Evolutionary conservation across 2,888 invertebrate species (phyloP).

Genomic region (Pheosia tremula): DNA sequence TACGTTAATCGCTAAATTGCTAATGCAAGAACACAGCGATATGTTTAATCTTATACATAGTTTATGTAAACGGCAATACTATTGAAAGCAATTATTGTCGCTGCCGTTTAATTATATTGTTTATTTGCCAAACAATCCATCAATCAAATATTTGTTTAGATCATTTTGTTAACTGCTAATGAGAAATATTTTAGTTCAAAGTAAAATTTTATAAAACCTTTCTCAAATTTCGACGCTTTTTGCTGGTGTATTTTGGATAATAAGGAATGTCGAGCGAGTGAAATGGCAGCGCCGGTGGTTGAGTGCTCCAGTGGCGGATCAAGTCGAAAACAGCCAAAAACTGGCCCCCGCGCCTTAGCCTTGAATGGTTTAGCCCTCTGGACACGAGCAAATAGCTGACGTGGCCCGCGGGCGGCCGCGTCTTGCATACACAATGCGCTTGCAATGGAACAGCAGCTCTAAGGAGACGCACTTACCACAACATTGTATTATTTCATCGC

Average conservation of each 20-base stretch:
- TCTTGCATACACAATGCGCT: conserved; percentile 81
- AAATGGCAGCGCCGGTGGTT: conserved; percentile 24
- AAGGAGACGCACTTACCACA: conserved; percentile 47
- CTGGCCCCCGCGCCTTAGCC: conserved; percentile 81
- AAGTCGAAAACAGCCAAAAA: conserved; percentile 79
- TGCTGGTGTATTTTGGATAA: conserved; percentile 31
- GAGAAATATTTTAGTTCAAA: no score
- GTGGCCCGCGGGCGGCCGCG: conserved; percentile 80
- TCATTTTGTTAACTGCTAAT: no score
- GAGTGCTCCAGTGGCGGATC: conserved; percentile 60
- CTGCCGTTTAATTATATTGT: conserved; percentile 34
- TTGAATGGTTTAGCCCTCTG: conserved; percentile 84
- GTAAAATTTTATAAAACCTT: no score
- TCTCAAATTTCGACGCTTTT: neutral
- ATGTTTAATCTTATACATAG: conserved; percentile 6
- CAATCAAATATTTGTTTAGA: conserved; percentile 23
- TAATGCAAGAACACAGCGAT: conserved; percentile 38
- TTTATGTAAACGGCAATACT: conserved; percentile 20
- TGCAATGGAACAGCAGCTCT: conserved; percentile 42
- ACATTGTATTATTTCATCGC: conserved; percentile 26
- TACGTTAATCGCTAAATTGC: conserved; percentile 48
- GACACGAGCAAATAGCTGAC: conserved; percentile 84
- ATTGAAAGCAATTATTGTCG: conserved; percentile 40
- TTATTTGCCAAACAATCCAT: conserved; percentile 33
- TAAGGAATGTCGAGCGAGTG: conserved; percentile 31